Percentiles rank a stretch among this genome's conserved stretches.
Conservation (phyloP, 2,113 vertebrate species). For the Felis chaus region DNA sequence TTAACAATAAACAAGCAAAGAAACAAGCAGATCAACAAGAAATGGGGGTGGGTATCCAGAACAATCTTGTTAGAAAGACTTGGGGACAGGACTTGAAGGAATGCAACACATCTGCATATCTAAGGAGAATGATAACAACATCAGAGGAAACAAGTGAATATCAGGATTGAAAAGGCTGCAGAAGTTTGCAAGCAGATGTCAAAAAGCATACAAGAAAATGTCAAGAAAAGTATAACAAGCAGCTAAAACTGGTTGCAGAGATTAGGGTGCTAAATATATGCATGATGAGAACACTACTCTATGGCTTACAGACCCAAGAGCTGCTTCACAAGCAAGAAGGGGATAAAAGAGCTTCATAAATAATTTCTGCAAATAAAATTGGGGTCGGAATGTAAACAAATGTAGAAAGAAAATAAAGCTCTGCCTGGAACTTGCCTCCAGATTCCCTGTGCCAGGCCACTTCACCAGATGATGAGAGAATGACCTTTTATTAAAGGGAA, state of each 20-base stretch:
- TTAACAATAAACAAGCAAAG: slow-evolving; percentile 41
- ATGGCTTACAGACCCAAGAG: slow-evolving; percentile 66
- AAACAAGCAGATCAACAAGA: slow-evolving; percentile 47
- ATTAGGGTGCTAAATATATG: slow-evolving; percentile 81
- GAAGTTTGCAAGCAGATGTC: slow-evolving; percentile 85
- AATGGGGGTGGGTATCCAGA: slow-evolving; percentile 35
- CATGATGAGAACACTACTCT: slow-evolving; percentile 70
- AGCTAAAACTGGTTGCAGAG: slow-evolving; percentile 82
- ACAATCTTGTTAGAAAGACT: slow-evolving; percentile 56
- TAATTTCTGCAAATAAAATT: slow-evolving; percentile 72
- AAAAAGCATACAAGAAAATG: slow-evolving; percentile 83
- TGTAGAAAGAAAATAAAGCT: slow-evolving; percentile 60
- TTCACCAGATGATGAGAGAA: background rate
- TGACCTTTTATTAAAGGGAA: slow-evolving; percentile 15
- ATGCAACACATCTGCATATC: slow-evolving; percentile 79
- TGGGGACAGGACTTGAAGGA: slow-evolving; percentile 67
- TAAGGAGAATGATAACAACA: slow-evolving; percentile 78
- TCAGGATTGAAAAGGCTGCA: slow-evolving; percentile 84
- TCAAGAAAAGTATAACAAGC: slow-evolving; percentile 84
- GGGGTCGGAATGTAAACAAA: slow-evolving; percentile 59
- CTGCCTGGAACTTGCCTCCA: background rate
- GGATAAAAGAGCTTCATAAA: background rate
- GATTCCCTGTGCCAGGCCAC: slow-evolving; percentile 1
- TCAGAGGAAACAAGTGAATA: slow-evolving; percentile 82
- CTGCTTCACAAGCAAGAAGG: slow-evolving; percentile 63